These are phyloP conservation scores for Globia sparganii DNA, from an alignment of 2,888 invertebrate species.

Conservation along the genomic window DNA sequence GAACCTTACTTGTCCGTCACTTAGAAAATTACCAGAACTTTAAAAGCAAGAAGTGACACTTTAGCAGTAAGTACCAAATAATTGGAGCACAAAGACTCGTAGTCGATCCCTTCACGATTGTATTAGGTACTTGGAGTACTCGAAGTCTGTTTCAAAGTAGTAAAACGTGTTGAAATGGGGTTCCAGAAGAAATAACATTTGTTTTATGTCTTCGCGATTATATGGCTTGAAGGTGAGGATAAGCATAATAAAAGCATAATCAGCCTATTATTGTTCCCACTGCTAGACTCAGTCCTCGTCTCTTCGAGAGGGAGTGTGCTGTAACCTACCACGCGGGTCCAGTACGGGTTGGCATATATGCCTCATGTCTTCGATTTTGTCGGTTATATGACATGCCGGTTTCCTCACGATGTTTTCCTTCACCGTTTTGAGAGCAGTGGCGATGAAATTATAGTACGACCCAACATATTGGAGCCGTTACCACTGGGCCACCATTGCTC, in stretches of 20 bases:
- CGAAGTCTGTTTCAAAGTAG: conserved; percentile 51
- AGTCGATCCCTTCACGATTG: conserved; percentile 28
- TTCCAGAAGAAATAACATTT: conserved; percentile 36
- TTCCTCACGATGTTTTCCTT: background rate
- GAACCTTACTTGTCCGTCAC: background rate
- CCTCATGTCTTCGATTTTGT: background rate
- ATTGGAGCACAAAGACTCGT: conserved; percentile 26
- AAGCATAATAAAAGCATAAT: background rate
- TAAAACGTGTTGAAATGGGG: conserved; percentile 55
- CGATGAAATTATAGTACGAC: background rate
- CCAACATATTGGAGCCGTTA: background rate
- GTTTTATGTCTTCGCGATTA: conserved; percentile 26
- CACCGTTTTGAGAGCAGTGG: background rate
- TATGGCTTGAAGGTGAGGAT: background rate
- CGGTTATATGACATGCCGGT: background rate
- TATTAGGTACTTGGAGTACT: conserved; percentile 47
- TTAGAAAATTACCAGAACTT: conserved; percentile 17
- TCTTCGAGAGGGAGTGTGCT: background rate
- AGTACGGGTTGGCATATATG: too few species aligned
- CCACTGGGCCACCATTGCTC: background rate
- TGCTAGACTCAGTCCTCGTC: background rate
- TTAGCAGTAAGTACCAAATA: conserved; percentile 39
- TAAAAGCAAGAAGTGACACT: conserved; percentile 28
- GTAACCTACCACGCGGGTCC: too few species aligned
- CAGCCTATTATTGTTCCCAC: background rate